A percentile compares a stretch with the other conserved stretches of the same genome.
Conservation (phyloP, 2,113 vertebrate genomes). For the Lethenteron camtschaticum region DNA sequence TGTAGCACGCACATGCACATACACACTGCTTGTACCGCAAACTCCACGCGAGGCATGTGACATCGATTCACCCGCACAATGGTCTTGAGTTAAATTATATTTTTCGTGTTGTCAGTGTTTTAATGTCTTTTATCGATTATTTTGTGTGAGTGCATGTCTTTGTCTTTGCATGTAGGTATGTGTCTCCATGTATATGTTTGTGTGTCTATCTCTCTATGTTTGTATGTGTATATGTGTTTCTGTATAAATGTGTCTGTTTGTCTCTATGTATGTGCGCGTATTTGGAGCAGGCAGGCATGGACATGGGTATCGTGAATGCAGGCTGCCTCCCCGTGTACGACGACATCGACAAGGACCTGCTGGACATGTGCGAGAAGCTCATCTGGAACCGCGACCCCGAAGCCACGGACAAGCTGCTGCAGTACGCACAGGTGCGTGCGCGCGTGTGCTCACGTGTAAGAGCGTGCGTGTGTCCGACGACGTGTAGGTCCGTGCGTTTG, state of each 20-base stretch:
- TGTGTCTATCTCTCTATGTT: background rate
- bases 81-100: no score
- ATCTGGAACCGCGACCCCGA: constrained; percentile 82
- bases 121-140: background rate
- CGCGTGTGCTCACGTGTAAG: no score
- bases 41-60: no score
- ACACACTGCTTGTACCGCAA: no score
- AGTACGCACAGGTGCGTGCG: constrained; percentile 53
- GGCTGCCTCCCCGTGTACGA: constrained; percentile 81
- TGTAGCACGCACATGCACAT: no score
- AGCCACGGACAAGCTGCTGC: constrained; percentile 71
- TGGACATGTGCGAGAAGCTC: constrained; percentile 66
- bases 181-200: background rate
- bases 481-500: no score
- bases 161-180: background rate
- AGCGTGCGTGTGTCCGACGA: no score
- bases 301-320: constrained; percentile 97
- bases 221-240: background rate
- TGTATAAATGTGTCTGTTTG: background rate
- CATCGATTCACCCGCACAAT: no score
- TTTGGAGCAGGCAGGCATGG: constrained; percentile 54
- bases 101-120: no score
- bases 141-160: background rate
- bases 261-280: background rate
- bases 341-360: constrained; percentile 63